Conservation (phyloP, 64 coral and sea anemone species). For the Porites australiensis region DNA sequence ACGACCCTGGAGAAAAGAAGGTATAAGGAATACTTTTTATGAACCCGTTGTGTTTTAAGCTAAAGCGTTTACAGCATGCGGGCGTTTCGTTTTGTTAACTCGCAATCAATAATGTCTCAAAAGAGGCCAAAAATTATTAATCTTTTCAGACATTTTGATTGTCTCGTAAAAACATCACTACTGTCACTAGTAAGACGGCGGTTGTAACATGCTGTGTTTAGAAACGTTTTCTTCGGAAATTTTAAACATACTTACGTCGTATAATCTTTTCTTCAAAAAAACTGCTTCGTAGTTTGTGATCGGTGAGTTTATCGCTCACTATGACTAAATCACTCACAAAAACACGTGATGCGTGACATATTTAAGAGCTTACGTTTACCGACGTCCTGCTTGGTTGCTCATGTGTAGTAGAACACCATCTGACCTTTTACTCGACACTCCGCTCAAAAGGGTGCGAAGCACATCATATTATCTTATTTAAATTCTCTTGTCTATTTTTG, state of each 20-base stretch:
- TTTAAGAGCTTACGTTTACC: neutral
- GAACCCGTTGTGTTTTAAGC: too few species aligned
- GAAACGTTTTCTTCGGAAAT: neutral
- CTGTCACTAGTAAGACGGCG: too few species aligned
- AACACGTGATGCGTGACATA: conserved; percentile 7
- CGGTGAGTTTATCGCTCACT: neutral
- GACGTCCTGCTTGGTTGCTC: neutral
- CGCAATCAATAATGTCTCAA: too few species aligned
- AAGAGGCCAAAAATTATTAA: too few species aligned
- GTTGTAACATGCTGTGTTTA: too few species aligned
- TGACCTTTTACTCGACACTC: neutral
- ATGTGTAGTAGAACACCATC: neutral
- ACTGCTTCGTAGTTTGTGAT: neutral
- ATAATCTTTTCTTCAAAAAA: neutral
- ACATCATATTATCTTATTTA: neutral
- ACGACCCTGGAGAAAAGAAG: neutral
- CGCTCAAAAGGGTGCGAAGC: neutral
- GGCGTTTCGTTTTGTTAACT: too few species aligned
- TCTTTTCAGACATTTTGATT: too few species aligned
- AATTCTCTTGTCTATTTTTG: neutral
- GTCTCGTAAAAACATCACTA: too few species aligned
- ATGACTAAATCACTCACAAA: neutral
- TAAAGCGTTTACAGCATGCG: too few species aligned
- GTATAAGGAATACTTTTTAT: neutral
- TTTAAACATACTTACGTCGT: neutral